A percentile compares a stretch with the other conserved stretches of the same genome.
These are phyloP conservation scores for Argyresthia albistria DNA, from an alignment of 2,888 invertebrate genomes.

Conservation along the genomic window DNA sequence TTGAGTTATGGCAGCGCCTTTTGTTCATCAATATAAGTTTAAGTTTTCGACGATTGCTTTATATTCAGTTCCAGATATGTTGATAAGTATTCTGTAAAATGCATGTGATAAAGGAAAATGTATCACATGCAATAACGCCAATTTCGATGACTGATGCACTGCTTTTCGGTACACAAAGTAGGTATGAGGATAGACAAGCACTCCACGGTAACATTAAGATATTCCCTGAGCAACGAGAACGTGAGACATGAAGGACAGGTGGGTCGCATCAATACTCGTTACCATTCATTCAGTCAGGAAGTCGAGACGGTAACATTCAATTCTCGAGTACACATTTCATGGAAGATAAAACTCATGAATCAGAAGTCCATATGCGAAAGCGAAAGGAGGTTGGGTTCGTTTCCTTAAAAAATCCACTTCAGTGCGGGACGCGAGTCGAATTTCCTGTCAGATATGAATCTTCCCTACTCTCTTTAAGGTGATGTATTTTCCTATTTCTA, in stretches of 20 bases:
- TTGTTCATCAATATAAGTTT: constrained; percentile 43
- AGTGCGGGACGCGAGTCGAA: constrained; percentile 57
- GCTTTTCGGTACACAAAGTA: too few species aligned
- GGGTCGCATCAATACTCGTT: constrained; percentile 26
- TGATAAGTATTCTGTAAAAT: too few species aligned
- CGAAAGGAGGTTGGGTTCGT: constrained; percentile 48
- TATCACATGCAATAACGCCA: too few species aligned
- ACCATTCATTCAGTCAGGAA: constrained; percentile 36
- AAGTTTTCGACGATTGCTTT: constrained; percentile 11
- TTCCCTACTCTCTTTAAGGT: constrained; percentile 70
- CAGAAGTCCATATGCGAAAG: constrained; percentile 61
- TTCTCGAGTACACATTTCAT: constrained; percentile 60
- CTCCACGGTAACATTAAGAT: too few species aligned
- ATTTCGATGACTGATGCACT: too few species aligned
- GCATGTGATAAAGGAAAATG: too few species aligned
- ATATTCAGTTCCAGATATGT: too few species aligned
- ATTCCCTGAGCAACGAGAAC: too few species aligned
- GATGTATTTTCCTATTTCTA: constrained; percentile 69
- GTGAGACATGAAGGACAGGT: not conserved
- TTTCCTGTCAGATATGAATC: constrained; percentile 70
- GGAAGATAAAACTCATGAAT: constrained; percentile 70
- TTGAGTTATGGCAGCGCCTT: constrained; percentile 46
- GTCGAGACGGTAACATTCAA: constrained; percentile 56
- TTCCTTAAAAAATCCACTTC: constrained; percentile 56
- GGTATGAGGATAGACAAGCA: too few species aligned